These are phyloP conservation scores for Garra rufa DNA, from an alignment of 2,113 vertebrate species.

Conservation along the genomic window DNA sequence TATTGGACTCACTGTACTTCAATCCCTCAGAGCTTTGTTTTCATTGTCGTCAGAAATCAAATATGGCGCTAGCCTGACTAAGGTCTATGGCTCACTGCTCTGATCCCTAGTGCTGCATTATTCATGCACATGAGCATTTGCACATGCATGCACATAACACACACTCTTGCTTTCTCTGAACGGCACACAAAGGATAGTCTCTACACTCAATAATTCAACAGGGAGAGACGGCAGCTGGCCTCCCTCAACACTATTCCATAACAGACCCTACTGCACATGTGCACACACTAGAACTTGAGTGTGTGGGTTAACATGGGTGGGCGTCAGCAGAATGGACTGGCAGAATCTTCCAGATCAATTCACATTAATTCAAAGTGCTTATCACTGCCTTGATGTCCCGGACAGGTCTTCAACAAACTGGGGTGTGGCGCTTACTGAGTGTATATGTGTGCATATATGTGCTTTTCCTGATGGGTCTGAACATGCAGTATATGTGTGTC, in stretches of 20 bases:
- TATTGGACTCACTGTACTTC: background rate
- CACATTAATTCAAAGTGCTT: background rate
- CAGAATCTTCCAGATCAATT: slow-evolving; percentile 15
- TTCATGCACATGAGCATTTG: slow-evolving; percentile 27
- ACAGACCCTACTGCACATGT: slow-evolving; percentile 54
- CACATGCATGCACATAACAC: slow-evolving; percentile 1
- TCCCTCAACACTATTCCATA: slow-evolving; percentile 55
- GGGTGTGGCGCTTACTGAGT: background rate
- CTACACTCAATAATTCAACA: slow-evolving; percentile 73
- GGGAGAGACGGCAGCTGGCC: slow-evolving; percentile 49
- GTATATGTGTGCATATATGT: background rate
- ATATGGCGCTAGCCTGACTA: background rate
- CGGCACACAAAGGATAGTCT: slow-evolving; percentile 41
- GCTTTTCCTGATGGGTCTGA: background rate
- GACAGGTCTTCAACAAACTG: background rate
- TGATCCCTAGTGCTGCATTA: slow-evolving; percentile 46
- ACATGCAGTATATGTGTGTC: background rate
- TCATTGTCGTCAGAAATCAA: background rate
- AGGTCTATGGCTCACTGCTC: background rate
- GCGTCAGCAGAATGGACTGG: background rate
- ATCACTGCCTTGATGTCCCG: background rate
- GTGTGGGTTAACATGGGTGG: background rate
- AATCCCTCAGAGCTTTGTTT: background rate
- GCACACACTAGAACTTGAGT: slow-evolving; percentile 13
- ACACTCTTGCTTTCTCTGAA: slow-evolving; percentile 14